Evolutionary conservation across 2,113 vertebrate species (phyloP).

Genomic region (Saccopteryx bilineata): DNA sequence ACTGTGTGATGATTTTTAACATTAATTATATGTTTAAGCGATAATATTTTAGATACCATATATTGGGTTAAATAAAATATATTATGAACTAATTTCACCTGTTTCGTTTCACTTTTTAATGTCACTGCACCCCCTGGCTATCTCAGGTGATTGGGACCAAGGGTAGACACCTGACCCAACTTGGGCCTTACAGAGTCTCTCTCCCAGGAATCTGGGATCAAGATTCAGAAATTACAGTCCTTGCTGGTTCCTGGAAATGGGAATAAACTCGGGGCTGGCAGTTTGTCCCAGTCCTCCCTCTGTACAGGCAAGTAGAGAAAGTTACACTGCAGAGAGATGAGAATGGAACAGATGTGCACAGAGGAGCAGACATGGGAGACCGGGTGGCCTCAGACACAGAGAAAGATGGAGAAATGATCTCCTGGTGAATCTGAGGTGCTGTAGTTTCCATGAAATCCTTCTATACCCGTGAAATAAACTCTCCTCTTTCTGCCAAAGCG

Average conservation of each 20-base stretch:
- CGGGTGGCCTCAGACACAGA: neutral
- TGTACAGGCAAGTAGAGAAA: neutral
- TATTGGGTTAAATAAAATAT: neutral
- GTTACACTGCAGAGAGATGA: neutral
- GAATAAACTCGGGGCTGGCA: neutral
- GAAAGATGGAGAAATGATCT: neutral
- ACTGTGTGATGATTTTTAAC: neutral
- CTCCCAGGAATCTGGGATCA: neutral
- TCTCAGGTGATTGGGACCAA: neutral
- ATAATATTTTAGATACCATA: neutral
- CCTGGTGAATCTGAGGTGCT: neutral
- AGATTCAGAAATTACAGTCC: conserved; percentile 9
- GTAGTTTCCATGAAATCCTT: neutral
- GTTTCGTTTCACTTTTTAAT: conserved; percentile 11
- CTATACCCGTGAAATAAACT: neutral
- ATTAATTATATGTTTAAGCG: neutral
- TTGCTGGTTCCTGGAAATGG: neutral
- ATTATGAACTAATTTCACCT: neutral
- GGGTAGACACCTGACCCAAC: neutral
- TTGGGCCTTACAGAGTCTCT: neutral
- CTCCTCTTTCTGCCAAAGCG: neutral
- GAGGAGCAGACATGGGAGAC: neutral
- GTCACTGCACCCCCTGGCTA: neutral
- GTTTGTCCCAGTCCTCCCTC: neutral
- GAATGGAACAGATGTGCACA: neutral